Evolutionary conservation across 1,140 invertebrate species (phyloP).

Genomic region (Aplysia californica): DNA sequence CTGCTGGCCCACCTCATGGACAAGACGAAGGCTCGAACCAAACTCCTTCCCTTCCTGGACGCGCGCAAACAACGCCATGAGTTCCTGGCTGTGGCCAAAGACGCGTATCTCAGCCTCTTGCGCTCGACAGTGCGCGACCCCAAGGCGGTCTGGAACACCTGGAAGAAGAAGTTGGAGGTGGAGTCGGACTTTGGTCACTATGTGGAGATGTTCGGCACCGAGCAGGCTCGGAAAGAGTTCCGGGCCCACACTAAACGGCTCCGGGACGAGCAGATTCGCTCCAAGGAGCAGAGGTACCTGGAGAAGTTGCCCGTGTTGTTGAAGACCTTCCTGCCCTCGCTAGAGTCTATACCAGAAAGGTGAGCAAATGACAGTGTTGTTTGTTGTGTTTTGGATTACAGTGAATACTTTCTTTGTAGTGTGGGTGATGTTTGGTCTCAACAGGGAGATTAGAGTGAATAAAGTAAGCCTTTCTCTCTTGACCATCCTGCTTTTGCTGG

Average conservation of each 20-base stretch:
- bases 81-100: constrained; percentile 75
- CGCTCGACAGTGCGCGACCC: constrained; percentile 76
- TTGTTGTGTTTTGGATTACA: too few relatives aligned
- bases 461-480: too few relatives aligned
- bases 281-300: constrained; percentile 84
- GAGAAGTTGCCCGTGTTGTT: constrained; percentile 83
- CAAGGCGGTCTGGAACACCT: constrained; percentile 86
- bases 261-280: constrained; percentile 85
- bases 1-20: constrained; percentile 93
- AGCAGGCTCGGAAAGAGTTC: constrained; percentile 84
- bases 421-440: too few relatives aligned
- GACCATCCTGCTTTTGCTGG: too few relatives aligned
- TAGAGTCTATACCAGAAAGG: constrained; percentile 80
- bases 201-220: constrained; percentile 90
- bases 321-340: constrained; percentile 85
- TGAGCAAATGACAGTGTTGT: constrained; percentile 67
- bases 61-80: constrained; percentile 88
- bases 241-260: constrained; percentile 85
- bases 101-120: constrained; percentile 60
- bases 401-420: too few relatives aligned
- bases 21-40: constrained; percentile 74
- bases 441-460: too few relatives aligned
- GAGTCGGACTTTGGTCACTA: constrained; percentile 92
- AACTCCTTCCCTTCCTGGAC: constrained; percentile 87
- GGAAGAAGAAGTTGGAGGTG: constrained; percentile 85